phyloP scores from a whole-genome alignment of 2,113 vertebrate species.

The Scopus umbretta region DNA sequence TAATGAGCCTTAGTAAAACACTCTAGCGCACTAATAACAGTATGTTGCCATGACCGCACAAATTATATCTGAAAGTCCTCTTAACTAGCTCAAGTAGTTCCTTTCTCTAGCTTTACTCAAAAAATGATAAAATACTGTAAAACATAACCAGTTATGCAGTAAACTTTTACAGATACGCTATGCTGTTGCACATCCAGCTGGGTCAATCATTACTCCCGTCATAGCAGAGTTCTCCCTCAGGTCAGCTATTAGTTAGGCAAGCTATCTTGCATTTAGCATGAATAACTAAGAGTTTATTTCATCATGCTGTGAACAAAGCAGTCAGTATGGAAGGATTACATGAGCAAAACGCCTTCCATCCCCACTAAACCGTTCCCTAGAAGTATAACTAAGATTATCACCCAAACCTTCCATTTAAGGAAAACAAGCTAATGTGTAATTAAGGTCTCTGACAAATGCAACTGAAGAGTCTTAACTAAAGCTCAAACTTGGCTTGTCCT shows the following conservation, averaged over 20 bases:
- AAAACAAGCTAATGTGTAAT: background rate
- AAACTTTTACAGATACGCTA: background rate
- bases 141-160: background rate
- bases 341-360: background rate
- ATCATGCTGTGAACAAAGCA: constrained; percentile 14
- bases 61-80: background rate
- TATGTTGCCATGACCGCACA: background rate
- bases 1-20: background rate
- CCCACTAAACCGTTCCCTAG: background rate
- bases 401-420: background rate
- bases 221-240: background rate
- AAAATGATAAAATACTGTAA: background rate
- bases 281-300: background rate
- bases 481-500: background rate
- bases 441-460: background rate
- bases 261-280: background rate
- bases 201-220: background rate
- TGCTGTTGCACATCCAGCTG: background rate
- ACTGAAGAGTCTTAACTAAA: background rate
- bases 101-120: background rate
- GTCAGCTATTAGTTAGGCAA: constrained; percentile 1
- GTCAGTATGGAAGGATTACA: background rate
- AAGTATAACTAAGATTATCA: background rate
- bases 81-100: background rate
- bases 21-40: background rate